Evolutionary conservation across 2,113 vertebrate genomes (phyloP).

Genomic region (Thryonomys swinderianus): DNA sequence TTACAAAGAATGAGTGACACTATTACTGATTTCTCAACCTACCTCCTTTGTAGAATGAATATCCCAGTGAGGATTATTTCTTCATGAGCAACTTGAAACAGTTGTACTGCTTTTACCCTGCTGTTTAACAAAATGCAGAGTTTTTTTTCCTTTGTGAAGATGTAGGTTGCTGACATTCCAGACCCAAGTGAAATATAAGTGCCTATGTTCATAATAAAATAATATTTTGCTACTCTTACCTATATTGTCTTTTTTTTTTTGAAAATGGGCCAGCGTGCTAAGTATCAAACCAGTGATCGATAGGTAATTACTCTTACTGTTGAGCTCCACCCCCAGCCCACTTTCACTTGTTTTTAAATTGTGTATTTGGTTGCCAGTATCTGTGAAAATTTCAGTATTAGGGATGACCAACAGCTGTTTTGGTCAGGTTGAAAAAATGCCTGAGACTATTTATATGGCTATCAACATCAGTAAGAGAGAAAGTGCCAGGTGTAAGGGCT

Average conservation of each 20-base stretch:
- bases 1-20: slow-evolving; percentile 38
- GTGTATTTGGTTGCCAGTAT: not conserved
- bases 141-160: slow-evolving; percentile 49
- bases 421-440: not conserved
- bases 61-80: slow-evolving; percentile 36
- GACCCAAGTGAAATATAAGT: slow-evolving; percentile 8
- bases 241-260: not conserved
- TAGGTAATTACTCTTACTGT: too few species aligned
- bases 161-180: slow-evolving; percentile 47
- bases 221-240: not conserved
- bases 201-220: not conserved
- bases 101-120: slow-evolving; percentile 23
- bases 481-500: not conserved
- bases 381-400: not conserved
- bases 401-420: not conserved
- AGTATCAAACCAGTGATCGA: too few species aligned
- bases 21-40: slow-evolving; percentile 35
- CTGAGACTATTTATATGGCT: not conserved
- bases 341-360: not conserved
- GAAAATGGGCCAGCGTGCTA: too few species aligned
- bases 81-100: slow-evolving; percentile 32
- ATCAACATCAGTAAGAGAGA: not conserved
- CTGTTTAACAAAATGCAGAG: slow-evolving; percentile 49
- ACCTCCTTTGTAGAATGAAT: not conserved
- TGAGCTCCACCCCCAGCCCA: too few species aligned